Evolutionary conservation across 2,888 invertebrate genomes (phyloP).

Genomic region (Trisateles emortualis): DNA sequence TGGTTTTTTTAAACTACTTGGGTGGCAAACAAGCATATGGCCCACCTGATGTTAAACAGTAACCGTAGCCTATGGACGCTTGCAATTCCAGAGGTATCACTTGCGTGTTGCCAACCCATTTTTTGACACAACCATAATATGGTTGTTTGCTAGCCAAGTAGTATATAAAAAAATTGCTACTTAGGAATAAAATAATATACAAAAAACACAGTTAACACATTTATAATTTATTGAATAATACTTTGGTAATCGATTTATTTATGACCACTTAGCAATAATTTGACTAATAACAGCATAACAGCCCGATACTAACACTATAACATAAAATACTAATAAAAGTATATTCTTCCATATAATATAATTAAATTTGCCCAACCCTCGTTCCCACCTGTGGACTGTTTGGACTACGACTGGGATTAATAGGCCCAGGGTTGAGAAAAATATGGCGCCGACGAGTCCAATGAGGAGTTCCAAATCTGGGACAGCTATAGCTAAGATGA

Average conservation of each 20-base stretch:
- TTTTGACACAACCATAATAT: too few relatives aligned
- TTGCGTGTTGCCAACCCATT: too few relatives aligned
- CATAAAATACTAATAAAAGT: constrained; percentile 67
- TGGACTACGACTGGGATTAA: constrained; percentile 91
- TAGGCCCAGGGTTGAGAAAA: constrained; percentile 91
- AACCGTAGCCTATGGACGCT: too few relatives aligned
- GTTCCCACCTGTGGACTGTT: constrained; percentile 90
- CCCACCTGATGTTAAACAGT: too few relatives aligned
- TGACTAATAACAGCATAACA: constrained; percentile 67
- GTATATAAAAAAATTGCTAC: too few relatives aligned
- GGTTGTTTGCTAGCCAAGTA: too few relatives aligned
- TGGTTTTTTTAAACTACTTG: too few relatives aligned
- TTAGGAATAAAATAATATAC: too few relatives aligned
- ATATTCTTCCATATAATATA: constrained; percentile 90
- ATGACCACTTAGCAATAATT: constrained; percentile 54
- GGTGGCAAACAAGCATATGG: too few relatives aligned
- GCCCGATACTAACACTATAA: constrained; percentile 70
- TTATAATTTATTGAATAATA: neutral
- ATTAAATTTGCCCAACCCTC: constrained; percentile 87
- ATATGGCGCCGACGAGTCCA: constrained; percentile 94
- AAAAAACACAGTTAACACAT: neutral
- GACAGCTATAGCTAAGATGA: constrained; percentile 91
- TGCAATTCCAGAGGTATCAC: too few relatives aligned
- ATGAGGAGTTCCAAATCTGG: constrained; percentile 95
- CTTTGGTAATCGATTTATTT: too few relatives aligned